A percentile compares a stretch with the other conserved stretches of the same genome.
phyloP scores from a whole-genome alignment of 1,140 invertebrate genomes.

The Cataglyphis hispanica region DNA sequence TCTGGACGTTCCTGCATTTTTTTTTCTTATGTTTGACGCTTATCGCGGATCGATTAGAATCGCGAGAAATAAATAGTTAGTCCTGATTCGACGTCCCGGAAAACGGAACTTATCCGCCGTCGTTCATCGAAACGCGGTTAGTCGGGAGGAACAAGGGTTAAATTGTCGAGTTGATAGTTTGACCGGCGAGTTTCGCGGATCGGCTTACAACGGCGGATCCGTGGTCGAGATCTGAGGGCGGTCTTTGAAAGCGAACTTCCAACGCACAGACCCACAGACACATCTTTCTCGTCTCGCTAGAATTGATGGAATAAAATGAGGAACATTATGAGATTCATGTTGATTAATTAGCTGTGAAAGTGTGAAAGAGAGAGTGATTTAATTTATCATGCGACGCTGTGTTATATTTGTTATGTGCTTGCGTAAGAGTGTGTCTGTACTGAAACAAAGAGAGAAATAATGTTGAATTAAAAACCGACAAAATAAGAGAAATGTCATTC shows the following conservation, averaged over 20 bases:
- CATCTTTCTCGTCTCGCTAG: not conserved
- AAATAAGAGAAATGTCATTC: conserved; percentile 33
- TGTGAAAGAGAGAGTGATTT: not conserved
- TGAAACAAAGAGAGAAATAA: conserved; percentile 35
- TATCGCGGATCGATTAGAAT: not conserved
- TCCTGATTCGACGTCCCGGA: not conserved
- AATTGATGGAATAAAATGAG: not conserved
- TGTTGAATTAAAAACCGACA: conserved; percentile 31
- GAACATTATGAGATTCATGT: not conserved
- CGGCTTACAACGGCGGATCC: conserved; percentile 12
- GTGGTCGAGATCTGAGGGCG: not conserved
- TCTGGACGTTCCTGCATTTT: not conserved
- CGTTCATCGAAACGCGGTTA: not conserved
- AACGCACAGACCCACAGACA: too few relatives aligned
- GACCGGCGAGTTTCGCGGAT: conserved; percentile 15
- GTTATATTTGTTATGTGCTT: conserved; percentile 42
- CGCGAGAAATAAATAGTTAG: not conserved
- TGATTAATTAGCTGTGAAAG: too few relatives aligned
- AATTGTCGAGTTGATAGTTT: conserved; percentile 33
- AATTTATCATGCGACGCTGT: not conserved
- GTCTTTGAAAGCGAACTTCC: not conserved
- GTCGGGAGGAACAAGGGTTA: not conserved
- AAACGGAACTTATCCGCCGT: conserved; percentile 17
- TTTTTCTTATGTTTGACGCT: not conserved
- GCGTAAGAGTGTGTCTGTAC: conserved; percentile 48